These are phyloP conservation scores for Drosophila fuyamai DNA, from an alignment of 1,140 invertebrate genomes.

Conservation along the genomic window DNA sequence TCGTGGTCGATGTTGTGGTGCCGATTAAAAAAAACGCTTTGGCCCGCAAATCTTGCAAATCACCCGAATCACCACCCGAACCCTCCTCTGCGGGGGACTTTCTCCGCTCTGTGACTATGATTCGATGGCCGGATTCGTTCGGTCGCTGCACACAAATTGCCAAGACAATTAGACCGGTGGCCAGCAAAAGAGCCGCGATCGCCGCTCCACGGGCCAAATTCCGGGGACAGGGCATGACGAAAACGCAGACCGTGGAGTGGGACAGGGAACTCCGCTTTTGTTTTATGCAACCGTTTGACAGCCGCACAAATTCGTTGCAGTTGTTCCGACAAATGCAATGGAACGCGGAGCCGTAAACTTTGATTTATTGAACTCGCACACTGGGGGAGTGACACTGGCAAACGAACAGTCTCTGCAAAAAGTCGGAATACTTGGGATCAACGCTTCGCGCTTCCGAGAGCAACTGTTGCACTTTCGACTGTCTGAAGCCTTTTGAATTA, in stretches of 20 bases:
- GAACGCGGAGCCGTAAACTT: slow-evolving; percentile 52
- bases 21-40: slow-evolving; percentile 49
- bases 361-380: slow-evolving; percentile 67
- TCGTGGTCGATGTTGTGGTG: slow-evolving; percentile 22
- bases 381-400: slow-evolving; percentile 20
- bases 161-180: slow-evolving; percentile 63
- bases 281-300: slow-evolving; percentile 50
- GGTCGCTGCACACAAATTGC: slow-evolving; percentile 61
- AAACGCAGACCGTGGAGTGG: background rate
- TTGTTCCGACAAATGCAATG: slow-evolving; percentile 28
- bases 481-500: slow-evolving; percentile 57
- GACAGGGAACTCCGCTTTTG: slow-evolving; percentile 12
- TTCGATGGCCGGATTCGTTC: slow-evolving; percentile 39
- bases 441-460: slow-evolving; percentile 20
- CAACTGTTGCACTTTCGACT: slow-evolving; percentile 56
- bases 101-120: slow-evolving; percentile 48
- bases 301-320: slow-evolving; percentile 20
- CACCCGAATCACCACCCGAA: slow-evolving; percentile 14
- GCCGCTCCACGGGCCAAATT: slow-evolving; percentile 33
- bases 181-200: slow-evolving; percentile 40
- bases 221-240: slow-evolving; percentile 55
- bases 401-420: slow-evolving; percentile 20
- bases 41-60: slow-evolving; percentile 44
- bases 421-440: slow-evolving; percentile 20
- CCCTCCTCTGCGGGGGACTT: slow-evolving; percentile 19